Evolutionary conservation across 2,113 vertebrate genomes (phyloP), one percentile per base, ranked within the genome.

Genomic region (Nerophis lumbriciformis): DNA sequence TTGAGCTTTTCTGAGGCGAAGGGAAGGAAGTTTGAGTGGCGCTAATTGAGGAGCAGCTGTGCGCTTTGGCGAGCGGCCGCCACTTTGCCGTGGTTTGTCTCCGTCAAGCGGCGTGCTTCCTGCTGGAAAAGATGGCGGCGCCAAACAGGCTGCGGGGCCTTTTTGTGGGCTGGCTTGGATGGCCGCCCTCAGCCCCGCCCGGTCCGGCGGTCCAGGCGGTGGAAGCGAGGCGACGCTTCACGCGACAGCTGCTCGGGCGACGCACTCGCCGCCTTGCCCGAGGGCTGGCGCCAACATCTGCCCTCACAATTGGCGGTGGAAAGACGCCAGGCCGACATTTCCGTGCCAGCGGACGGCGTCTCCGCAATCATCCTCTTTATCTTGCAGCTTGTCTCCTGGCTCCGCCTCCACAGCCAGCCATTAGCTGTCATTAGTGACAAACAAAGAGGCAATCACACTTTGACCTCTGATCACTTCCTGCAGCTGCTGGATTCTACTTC

Each of bases 41-140:
- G 77, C 73, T 85, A 85, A 86, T 82, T 82, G 83, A 78, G 77
- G 28, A 28, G 84, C 90, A 90, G 88, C 88, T 91, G 88, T 88
- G 87, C 87, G 87, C 85, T 86, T 83, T 66, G 87, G 86, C 85
- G 75, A 15, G 60, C 48, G 11, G 82, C 69, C 63, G 73, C 83
- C 82, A 12, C 28, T 45, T 45, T 12, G 42, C 85, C 72, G 67
- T 72, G 77, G 88, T 88, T 87, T 85, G 82, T 87, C 81, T 87
- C 83, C 76, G 85, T 89, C 86, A 85, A 56, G 62, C 74, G 37
- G 77, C 76, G 66, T 69, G 79, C 72, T 66, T 67, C 79, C 69
- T 57, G 53, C 75, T 83, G 77, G 88, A 82, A 78, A 61, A 68
- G 39, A 74, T 85, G 89, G 80, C 83, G 81, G 59, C 73, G 64